These are phyloP conservation scores for Amorpha juglandis DNA, from an alignment of 2,888 invertebrate species.

Conservation along the genomic window DNA sequence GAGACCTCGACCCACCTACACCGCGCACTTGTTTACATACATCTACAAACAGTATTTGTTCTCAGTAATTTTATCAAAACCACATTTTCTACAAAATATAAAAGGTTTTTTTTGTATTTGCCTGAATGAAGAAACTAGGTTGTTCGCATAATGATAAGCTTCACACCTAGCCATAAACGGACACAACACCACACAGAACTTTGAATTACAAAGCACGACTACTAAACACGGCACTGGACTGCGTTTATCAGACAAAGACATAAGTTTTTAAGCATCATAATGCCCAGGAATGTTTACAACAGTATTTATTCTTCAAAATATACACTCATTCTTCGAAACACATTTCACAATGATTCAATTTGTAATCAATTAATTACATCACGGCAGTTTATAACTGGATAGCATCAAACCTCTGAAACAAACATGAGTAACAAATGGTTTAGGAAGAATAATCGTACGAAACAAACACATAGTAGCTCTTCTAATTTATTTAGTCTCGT, in stretches of 20 bases:
- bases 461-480: slow-evolving; percentile 30
- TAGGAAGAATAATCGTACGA: slow-evolving; percentile 28
- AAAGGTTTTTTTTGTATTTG: too few relatives aligned
- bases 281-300: neutral
- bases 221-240: too few relatives aligned
- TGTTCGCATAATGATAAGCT: too few relatives aligned
- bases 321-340: neutral
- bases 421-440: slow-evolving; percentile 41
- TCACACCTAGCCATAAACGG: too few relatives aligned
- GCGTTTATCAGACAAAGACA: too few relatives aligned
- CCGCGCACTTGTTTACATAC: slow-evolving; percentile 58
- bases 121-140: too few relatives aligned
- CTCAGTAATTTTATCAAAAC: slow-evolving; percentile 56
- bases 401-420: slow-evolving; percentile 5
- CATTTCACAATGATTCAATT: neutral
- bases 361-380: neutral
- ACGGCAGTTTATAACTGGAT: neutral
- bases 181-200: too few relatives aligned
- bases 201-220: too few relatives aligned
- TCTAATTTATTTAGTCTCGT: slow-evolving; percentile 69
- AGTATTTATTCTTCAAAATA: neutral
- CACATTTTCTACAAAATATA: neutral
- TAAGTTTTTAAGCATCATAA: too few relatives aligned
- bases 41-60: slow-evolving; percentile 45
- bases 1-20: slow-evolving; percentile 67